Base-by-base conservation (phyloP, 2,113 vertebrate species). In the Leuciscus idus region DNA sequence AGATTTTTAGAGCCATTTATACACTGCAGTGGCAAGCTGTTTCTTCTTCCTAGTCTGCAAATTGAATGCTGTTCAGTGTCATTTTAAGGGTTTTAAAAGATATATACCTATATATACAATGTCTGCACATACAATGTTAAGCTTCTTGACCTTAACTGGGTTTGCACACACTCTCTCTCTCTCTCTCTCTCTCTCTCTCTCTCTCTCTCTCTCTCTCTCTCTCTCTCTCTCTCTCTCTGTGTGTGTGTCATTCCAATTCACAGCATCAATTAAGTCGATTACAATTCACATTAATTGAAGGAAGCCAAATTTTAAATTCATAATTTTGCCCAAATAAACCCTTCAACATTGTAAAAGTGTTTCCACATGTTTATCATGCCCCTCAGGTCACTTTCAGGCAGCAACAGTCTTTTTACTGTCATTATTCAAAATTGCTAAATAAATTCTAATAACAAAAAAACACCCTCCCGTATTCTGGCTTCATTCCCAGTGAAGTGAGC, bases 361-460 rank as follows among this genome's bases (percentile, higher is more conserved):
- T 39, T 46, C 57, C 57, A 64, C 61, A 0, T 30, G 39, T 66
- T 66, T 66, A 48, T 28, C 39, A n/a, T 19, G 17, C 33, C 2
- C 12, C 55, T 61, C 30, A 0, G 77, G 11, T 4, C 77, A 4
- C 33, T 79, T 15, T 48, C 33, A 57, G 0, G n/a, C 13, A 52
- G n/a, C 6, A 50, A 81, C 6, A 9, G 4, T 36, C 73, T 77
- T 55, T 66, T 57, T 12, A 36, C 8, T 8, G 1, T 62, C 77
- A 62, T 87, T 77, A 64, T 83, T 55, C 30, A 59, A 77, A 48
- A 61, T 79, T 83, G 57, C 48, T 0, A 21, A 87, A 78, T 70
- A 9, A 77, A 62, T 64, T 43, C 73, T 77, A 66, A 77, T 62
- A 78, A 76, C 57, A 43, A 68, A 48, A 26, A 39, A 76, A 55